Base-by-base conservation (phyloP, 2,797 vertebrate species). In the Argentina silus region DNA sequence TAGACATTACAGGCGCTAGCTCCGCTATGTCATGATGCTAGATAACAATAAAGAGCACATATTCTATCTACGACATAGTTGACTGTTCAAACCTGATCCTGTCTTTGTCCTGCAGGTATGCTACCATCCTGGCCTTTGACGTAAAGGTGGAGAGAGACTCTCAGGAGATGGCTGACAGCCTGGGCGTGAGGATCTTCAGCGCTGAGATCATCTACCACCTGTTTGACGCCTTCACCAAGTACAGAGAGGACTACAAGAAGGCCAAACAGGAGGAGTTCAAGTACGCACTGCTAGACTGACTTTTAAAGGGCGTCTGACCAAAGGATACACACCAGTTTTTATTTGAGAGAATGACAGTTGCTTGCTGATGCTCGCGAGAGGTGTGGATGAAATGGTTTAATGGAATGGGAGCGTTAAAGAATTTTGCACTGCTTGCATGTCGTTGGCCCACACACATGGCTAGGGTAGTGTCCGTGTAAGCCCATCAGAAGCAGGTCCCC, bases 171-270 rank as follows among this genome's bases (percentile, higher is more conserved):
- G 98, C 98, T 0, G 98, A 99, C 73, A 96, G 94, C 66, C 92
- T 99, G 82, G 97, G 98, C 0, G 98, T 99, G 5, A 91, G 97
- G 0, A 92, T 99, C 79, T 99, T 99, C 91, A 97, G 94, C 3
- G 98, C 98, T 8, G 98, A 99, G 86, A 99, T 99, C 80, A 99
- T 99, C 90, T 99, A 99, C 90, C 98, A 99, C 71, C 92, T 99
- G 81, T 99, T 99, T 47, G 98, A 99, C 74, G 94, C 98, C 70
- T 99, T 99, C 91, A 99, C 97, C 51, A 99, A 99, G 84, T 99
- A 97, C 3, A 92, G 98, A 64, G 97, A 98, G 86, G 98, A 99
- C 88, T 98, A 98, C 88, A 99, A 98, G 93, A 99, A 98, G 86
- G 95, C 96, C 92, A 99, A 99, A 61, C 98, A 99, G 85, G 98